Conservation (phyloP, 2,797 vertebrate species). For the Platalea minor region DNA sequence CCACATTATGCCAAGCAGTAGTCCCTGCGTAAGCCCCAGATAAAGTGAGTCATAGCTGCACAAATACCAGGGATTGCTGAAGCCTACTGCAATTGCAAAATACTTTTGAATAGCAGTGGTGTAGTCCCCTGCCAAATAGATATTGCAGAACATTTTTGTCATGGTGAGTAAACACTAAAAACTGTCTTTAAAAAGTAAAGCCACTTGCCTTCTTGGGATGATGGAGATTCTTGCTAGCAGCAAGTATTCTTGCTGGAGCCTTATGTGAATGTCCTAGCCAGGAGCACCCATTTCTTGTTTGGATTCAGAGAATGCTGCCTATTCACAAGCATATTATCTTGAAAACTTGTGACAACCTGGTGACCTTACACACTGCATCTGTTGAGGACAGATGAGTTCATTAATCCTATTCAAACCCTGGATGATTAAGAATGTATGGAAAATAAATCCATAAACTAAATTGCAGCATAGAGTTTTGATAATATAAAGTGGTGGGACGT, state of each 20-base stretch:
- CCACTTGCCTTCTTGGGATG: not conserved
- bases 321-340: not conserved
- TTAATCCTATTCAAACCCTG: not conserved
- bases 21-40: not conserved
- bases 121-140: not conserved
- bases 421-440: not conserved
- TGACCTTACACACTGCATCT: not conserved
- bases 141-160: not conserved
- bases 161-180: not conserved
- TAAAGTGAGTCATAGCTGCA: not conserved
- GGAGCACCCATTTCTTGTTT: not conserved
- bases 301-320: not conserved
- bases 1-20: not conserved
- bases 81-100: not conserved
- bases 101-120: not conserved
- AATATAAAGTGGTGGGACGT: not conserved
- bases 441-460: not conserved
- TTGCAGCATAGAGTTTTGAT: not conserved
- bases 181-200: not conserved
- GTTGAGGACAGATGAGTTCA: not conserved
- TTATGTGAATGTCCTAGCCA: not conserved
- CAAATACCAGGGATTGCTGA: not conserved
- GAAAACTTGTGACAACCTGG: not conserved
- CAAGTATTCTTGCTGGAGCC: not conserved
- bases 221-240: not conserved